Evolutionary conservation across 1,140 invertebrate genomes (phyloP), one percentile per base, ranked within the genome.

Genomic region (Camponotus pennsylvanicus): DNA sequence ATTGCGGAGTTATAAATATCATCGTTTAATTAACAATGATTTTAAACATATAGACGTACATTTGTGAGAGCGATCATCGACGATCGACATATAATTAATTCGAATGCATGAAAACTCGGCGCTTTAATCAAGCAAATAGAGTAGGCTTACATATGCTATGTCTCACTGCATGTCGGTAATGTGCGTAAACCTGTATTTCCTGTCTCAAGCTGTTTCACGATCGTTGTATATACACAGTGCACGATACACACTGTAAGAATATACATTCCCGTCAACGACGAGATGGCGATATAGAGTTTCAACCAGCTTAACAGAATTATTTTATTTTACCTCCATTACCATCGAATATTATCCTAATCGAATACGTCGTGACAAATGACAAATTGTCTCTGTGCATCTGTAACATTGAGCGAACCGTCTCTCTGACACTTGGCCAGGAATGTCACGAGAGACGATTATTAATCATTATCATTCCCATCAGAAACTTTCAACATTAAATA

Each of bases 121-220:
- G 49, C 69, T 83, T 83, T 73, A 83, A 75, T 83, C 4, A 6
- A 52, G 79, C 66, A 70, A 70, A 70, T 83, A 83, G 69, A 83
- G 61, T 75, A 83, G 27, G 69, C 69, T 83, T 61, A 27, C 27
- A 27, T 27, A 49, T 75, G 69, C 57, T 83, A 49, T 49, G 69
- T 83, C 40, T 52, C 49, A 52, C 4, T 83, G 79, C 79, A 83
- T 83, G 79, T 49, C 55, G n/a, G 69, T 83, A 45, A 73, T 82
- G 6, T 40, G 79, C 37, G 69, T 75, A 61, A 83, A 45, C 27
- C 52, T 49, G 71, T 75, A 73, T n/a, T 61, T 61, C n/a, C 69
- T 75, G 69, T 83, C 32, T 83, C 69, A 45, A 82, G 32, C 55
- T 75, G 27, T 83, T 82, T 82, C 21, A 83, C 55, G 55, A 75